Conservation (phyloP, 2,888 invertebrate genomes). For the Hypercompe scribonia region DNA sequence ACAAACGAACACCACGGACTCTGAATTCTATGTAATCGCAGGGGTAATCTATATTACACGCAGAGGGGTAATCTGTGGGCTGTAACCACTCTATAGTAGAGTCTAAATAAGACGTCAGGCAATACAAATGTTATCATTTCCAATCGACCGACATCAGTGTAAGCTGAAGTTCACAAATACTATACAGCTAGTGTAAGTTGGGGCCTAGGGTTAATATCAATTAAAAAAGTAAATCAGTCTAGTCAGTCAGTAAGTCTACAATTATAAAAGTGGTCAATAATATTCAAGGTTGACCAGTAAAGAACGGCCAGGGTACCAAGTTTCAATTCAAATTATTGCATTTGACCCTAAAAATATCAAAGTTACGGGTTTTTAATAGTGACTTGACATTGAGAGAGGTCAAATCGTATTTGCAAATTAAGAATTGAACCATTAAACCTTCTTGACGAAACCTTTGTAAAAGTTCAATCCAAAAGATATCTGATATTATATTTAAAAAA, state of each 20-base stretch:
- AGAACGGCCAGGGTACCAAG: neutral
- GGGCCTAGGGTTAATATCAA: too few species aligned
- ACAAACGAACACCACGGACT: too few species aligned
- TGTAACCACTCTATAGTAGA: too few species aligned
- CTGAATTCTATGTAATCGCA: too few species aligned
- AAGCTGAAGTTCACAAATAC: neutral
- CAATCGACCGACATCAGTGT: neutral
- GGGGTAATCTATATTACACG: too few species aligned
- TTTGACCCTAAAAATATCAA: neutral
- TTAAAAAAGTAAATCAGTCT: too few species aligned
- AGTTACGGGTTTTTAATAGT: neutral
- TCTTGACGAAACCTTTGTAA: neutral
- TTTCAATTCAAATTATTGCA: neutral
- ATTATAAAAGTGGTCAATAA: neutral
- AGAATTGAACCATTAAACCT: neutral
- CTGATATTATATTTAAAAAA: conserved; percentile 37
- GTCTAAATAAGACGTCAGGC: too few species aligned
- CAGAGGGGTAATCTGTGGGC: too few species aligned
- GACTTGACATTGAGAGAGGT: neutral
- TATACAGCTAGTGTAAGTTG: too few species aligned
- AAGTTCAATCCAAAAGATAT: conserved; percentile 31
- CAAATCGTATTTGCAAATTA: neutral
- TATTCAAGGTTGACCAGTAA: neutral
- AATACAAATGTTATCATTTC: neutral
- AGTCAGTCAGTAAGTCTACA: too few species aligned